phyloP scores from a whole-genome alignment of 2,113 vertebrate genomes.

The Myodes glareolus region DNA sequence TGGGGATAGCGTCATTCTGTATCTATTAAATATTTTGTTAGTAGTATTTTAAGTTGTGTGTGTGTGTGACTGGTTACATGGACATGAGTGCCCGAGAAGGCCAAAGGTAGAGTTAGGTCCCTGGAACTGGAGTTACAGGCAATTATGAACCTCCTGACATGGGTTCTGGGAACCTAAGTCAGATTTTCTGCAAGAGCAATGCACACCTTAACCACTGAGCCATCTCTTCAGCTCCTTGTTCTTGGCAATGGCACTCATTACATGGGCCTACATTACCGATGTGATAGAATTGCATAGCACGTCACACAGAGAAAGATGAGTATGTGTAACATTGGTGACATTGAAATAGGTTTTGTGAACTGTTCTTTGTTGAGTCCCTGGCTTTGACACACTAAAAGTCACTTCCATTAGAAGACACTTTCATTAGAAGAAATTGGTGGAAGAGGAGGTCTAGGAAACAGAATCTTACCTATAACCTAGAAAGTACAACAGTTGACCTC shows the following conservation, averaged over 20 bases:
- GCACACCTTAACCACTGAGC: background rate
- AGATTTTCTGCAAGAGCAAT: background rate
- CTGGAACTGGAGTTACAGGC: background rate
- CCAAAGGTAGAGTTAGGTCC: background rate
- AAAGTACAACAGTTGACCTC: background rate
- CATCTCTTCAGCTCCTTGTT: background rate
- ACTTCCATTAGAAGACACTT: too few relatives aligned
- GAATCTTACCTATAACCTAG: slow-evolving; percentile 1
- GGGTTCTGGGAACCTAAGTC: background rate
- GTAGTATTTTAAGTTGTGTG: background rate
- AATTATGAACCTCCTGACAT: background rate
- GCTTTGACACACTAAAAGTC: too few relatives aligned
- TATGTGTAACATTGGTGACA: too few relatives aligned
- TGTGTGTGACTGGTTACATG: background rate
- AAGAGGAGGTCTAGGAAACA: background rate
- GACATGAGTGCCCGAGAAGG: background rate
- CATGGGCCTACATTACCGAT: too few relatives aligned
- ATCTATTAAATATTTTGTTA: background rate
- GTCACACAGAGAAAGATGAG: too few relatives aligned
- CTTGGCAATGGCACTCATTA: too few relatives aligned
- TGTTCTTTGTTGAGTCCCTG: too few relatives aligned
- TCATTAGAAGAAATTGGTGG: too few relatives aligned
- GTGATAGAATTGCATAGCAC: too few relatives aligned
- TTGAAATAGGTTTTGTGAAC: too few relatives aligned
- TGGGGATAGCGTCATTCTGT: background rate